Base-by-base conservation (phyloP, 2,888 invertebrate genomes). In the Drosophila picticornis region DNA sequence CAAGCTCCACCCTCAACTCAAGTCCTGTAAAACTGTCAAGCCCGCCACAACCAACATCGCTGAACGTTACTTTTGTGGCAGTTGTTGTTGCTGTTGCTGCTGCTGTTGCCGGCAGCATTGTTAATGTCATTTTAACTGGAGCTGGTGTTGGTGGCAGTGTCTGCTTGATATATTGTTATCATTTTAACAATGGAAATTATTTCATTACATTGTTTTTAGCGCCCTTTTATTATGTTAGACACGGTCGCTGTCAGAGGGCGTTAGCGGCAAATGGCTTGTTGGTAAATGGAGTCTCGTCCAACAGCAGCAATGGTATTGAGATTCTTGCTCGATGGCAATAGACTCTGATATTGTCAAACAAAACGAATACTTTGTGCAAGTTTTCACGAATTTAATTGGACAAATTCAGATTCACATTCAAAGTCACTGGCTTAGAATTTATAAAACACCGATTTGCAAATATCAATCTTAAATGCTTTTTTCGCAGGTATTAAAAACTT, bases 111-210 rank as follows among this genome's bases (percentile, higher is more conserved):
- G 74, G 53, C 72, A 65, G 80, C 79, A 72, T 75, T 79, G 83
- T 75, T 83, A 79, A 88, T 90, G 84, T 75, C 90, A 76, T 81
- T 77, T 61, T 58, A 72, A 67, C 51, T 48, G 51, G 58, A 48
- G 77, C 61, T 77, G 51, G 31, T 46, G 83, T 57, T 59, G 81
- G 72, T 82, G 77, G 80, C 84, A 81, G 87, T 84, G 86, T 88
- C 91, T 89, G 72, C 82, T 90, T 92, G 91, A 91, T 92, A 92
- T 92, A 91, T 92, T 90, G 89, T 92, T 91, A 91, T 92, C 90
- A 92, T 92, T 91, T 90, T 72, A 89, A 91, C 88, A 84, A 90
- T 88, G 81, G 74, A 91, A 91, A 91, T 91, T 90, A 91, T 92
- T 91, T 92, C 91, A 91, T 91, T 91, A 91, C 91, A 87, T 84